Evolutionary conservation across 2,113 vertebrate genomes (phyloP).

Genomic region (Chaetops frenatus): DNA sequence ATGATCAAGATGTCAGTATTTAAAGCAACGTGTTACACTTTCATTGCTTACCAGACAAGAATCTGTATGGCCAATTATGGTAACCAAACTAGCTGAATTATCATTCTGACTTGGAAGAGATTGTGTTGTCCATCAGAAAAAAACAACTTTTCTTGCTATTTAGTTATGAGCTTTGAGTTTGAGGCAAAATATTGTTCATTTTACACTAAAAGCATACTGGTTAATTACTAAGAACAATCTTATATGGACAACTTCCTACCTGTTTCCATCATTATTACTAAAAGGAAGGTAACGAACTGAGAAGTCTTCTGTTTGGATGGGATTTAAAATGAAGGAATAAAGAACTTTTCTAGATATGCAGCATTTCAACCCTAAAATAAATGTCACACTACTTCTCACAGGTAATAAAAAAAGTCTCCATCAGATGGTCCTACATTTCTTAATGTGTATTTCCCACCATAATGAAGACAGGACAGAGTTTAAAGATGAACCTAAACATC

Average conservation of each 20-base stretch:
- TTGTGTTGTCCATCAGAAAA: neutral
- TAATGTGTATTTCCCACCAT: neutral
- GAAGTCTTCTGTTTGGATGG: neutral
- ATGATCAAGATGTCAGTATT: neutral
- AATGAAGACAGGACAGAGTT: neutral
- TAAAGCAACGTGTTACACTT: neutral
- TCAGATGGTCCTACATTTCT: neutral
- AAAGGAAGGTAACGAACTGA: neutral
- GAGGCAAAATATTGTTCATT: neutral
- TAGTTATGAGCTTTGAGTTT: neutral
- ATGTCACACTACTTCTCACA: neutral
- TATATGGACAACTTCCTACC: neutral
- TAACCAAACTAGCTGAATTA: neutral
- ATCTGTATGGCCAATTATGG: neutral
- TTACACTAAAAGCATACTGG: neutral
- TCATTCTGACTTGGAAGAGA: neutral
- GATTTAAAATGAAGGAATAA: neutral
- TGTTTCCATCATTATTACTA: neutral
- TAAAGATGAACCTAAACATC: neutral
- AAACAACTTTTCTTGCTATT: neutral
- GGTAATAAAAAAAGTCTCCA: neutral
- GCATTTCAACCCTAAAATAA: neutral
- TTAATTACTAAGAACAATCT: neutral
- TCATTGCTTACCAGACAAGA: neutral
- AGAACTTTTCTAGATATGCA: neutral